phyloP scores from a whole-genome alignment of 2,797 vertebrate species.

The Alosa sapidissima region DNA sequence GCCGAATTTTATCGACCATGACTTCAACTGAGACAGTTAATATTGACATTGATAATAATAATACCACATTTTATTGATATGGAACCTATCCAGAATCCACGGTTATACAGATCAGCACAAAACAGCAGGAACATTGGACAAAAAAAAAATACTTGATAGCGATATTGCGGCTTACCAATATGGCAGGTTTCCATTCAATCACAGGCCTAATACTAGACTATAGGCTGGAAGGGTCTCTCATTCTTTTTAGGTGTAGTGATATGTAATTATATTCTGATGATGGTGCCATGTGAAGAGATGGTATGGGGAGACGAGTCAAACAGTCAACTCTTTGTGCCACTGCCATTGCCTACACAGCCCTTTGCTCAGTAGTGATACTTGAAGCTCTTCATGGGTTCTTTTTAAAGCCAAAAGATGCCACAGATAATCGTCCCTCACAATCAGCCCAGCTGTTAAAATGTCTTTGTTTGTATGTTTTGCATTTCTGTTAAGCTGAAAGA shows the following conservation, averaged over 20 bases:
- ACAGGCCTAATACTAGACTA: not conserved
- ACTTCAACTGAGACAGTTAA: not conserved
- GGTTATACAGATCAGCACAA: not conserved
- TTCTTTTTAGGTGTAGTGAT: not conserved
- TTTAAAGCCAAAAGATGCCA: not conserved
- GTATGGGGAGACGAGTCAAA: not conserved
- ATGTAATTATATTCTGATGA: not conserved
- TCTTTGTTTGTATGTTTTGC: not conserved
- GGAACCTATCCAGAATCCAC: not conserved
- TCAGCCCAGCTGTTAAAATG: not conserved
- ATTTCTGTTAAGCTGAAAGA: not conserved
- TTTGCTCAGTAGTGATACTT: not conserved
- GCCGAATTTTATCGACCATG: not conserved
- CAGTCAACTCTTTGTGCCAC: not conserved
- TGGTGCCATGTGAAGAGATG: not conserved
- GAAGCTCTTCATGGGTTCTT: not conserved
- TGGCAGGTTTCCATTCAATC: not conserved
- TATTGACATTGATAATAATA: not conserved
- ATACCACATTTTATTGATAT: not conserved
- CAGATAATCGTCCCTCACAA: not conserved
- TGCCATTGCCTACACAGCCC: not conserved
- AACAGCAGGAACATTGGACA: not conserved
- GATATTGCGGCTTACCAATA: conserved; percentile 13
- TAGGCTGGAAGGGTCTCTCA: not conserved
- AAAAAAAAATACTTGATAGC: not conserved